A percentile compares a stretch with the other conserved stretches of the same genome.
Conservation (phyloP, 2,113 vertebrate species). For the Thalassoma bifasciatum region DNA sequence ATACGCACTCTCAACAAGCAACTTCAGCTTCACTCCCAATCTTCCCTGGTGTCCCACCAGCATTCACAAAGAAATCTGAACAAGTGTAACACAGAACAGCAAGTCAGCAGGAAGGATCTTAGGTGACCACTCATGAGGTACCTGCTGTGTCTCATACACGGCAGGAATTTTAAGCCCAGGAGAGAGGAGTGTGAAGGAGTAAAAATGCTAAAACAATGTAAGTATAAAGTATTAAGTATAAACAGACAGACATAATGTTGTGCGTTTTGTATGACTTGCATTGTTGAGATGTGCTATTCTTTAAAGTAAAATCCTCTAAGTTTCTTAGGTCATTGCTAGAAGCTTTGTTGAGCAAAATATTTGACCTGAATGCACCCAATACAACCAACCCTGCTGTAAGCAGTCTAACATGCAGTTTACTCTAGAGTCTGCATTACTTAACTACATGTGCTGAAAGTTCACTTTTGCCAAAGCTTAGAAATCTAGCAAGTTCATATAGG, state of each 20-base stretch:
- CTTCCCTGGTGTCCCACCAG: conserved; percentile 27
- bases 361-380: conserved; percentile 63
- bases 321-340: conserved; percentile 29
- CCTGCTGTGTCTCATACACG: conserved; percentile 68
- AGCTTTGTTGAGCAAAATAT: conserved; percentile 52
- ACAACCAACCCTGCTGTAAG: conserved; percentile 59
- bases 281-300: conserved; percentile 12
- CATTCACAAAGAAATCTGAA: conserved; percentile 28
- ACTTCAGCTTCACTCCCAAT: conserved; percentile 15
- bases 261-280: conserved; percentile 17
- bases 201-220: conserved; percentile 30
- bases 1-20: conserved; percentile 15
- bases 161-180: conserved; percentile 73
- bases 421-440: conserved; percentile 60
- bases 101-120: conserved; percentile 67
- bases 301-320: conserved; percentile 41
- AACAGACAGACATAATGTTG: too few species aligned
- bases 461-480: conserved; percentile 48
- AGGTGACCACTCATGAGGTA: conserved; percentile 53
- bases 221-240: background rate
- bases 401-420: conserved; percentile 52
- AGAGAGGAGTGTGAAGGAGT: conserved; percentile 38
- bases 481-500: conserved; percentile 29
- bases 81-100: conserved; percentile 55
- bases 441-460: conserved; percentile 55